Evolutionary conservation across 2,888 invertebrate genomes (phyloP), one percentile per base, ranked within the genome.

Genomic region (Abrostola triplasia): DNA sequence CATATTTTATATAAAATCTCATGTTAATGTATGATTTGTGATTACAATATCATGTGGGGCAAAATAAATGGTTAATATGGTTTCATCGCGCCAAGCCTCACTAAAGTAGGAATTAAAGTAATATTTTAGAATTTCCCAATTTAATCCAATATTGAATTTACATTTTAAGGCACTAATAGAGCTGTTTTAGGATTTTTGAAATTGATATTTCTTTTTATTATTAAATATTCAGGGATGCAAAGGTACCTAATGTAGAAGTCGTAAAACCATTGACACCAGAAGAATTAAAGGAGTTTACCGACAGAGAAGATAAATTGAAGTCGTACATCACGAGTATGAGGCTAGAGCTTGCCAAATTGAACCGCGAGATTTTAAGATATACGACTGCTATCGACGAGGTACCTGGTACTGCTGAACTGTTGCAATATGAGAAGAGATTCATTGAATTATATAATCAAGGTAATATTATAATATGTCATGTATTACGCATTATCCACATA

Each of bases 361-460:
- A 97, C 89, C 95, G 98, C 47, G 96, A 96, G 72, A 96, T 99
- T 62, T 96, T 98, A 12, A 95, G 96, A 10, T 96, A 99, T 76
- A 97, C 98, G 64, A 95, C 98, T 36, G 97, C 98, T 83, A 94
- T 99, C 61, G 99, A 99, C 87, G 98, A 98, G 83, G 97, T 99
- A 61, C 99, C 99, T 0, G 97, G 98, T 40, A 96, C 98, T 66
- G 98, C 98, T 0, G 99, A 99, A 88, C 93, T 99, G 59, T 96
- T 98, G 58, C 99, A 99, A 87, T 99, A 99, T 89, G 99, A 99
- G 88, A 96, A 98, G 83, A 95, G 99, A 80, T 99, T 99, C 90
- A 96, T 99, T 82, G 99, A 99, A 92, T 95, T 99, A 8, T 99
- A 99, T 86, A 98, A 98, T 94, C 99, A 98, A 96, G 97, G 97